These are phyloP conservation scores for Ophion obscuratus DNA, from an alignment of 2,888 invertebrate species.

Conservation along the genomic window DNA sequence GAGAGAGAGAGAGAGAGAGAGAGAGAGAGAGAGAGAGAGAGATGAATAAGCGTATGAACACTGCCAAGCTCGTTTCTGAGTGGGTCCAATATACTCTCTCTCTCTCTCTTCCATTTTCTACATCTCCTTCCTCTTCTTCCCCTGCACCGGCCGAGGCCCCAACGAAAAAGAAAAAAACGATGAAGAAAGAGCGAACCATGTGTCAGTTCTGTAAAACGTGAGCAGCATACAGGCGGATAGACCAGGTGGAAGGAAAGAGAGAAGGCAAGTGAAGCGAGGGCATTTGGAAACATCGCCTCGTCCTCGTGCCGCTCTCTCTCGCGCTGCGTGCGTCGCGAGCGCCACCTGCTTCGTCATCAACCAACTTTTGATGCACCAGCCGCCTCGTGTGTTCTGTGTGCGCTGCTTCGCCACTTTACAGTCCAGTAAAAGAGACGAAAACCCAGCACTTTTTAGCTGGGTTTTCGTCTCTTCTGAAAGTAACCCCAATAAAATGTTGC, in stretches of 20 bases:
- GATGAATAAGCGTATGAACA: not conserved
- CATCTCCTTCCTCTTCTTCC: slow-evolving; percentile 12
- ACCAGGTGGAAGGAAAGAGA: slow-evolving; percentile 57
- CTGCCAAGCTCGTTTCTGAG: slow-evolving; percentile 59
- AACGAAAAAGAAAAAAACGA: slow-evolving; percentile 38
- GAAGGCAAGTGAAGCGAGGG: slow-evolving; percentile 18
- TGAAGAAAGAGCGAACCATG: slow-evolving; percentile 23
- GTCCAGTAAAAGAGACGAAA: too few species aligned
- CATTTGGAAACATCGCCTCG: slow-evolving; percentile 13
- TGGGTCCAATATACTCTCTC: slow-evolving; percentile 47
- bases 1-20: too few species aligned
- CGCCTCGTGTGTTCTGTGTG: slow-evolving; percentile 19
- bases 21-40: too few species aligned
- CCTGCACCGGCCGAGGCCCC: slow-evolving; percentile 17
- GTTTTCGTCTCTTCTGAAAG: too few species aligned
- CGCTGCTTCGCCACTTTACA: slow-evolving; percentile 1
- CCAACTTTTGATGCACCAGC: slow-evolving; percentile 40
- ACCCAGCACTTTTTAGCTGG: too few species aligned
- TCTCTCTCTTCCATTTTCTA: slow-evolving; percentile 6
- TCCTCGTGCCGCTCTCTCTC: too few species aligned
- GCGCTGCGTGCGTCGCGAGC: slow-evolving; percentile 28
- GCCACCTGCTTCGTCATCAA: slow-evolving; percentile 64
- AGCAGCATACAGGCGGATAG: slow-evolving; percentile 18
- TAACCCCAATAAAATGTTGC: too few species aligned
- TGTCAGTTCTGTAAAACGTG: slow-evolving; percentile 35